Evolutionary conservation across 2,888 invertebrate genomes (phyloP), one percentile per base, ranked within the genome.

Genomic region (Alloplasta piceator): DNA sequence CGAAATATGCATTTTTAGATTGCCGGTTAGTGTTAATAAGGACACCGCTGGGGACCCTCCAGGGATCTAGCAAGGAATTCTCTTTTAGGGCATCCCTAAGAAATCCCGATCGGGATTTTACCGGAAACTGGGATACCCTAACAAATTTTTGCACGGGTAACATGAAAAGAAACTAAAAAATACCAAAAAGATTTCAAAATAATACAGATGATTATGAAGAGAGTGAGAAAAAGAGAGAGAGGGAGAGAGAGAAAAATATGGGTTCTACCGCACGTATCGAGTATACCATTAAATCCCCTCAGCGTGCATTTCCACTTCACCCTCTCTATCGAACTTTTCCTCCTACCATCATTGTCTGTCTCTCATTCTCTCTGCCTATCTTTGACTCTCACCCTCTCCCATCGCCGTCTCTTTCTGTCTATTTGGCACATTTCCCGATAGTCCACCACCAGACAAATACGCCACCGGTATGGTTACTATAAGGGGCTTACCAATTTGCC

Each of bases 241-340:
- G 26, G 3, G 26, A 26, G 26, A 26, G 26, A 26, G 26, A 26
- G 26, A 26, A 3, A 26, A 3, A 26, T 1, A 26, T 63, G 56
- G 48, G 46, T 66, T 84, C 39, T 41, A 50, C 61, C 60, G 81
- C 79, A 82, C 81, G 84, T 82, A 78, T 58, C 46, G 67, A 38
- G 7, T 39, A 12, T 58, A 12, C 67, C 68, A 63, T 71, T 73
- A 48, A 55, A 52, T 67, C 55, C 70, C 71, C 60, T 63, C 56
- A 50, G 26, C 55, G 7, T 46, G 68, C 3, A 55, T 61, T 60
- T 76, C 38, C 41, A 58, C 10, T 38, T 46, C 52, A 16, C 36
- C 43, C 16, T 55, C 66, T 46, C 36, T 56, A n/a, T 6, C 12
- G 12, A 9, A 26, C 16, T 16, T 41, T 56, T 12, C 39, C 14